phyloP scores from a whole-genome alignment of 2,888 invertebrate genomes.

The Tipula confusa region DNA sequence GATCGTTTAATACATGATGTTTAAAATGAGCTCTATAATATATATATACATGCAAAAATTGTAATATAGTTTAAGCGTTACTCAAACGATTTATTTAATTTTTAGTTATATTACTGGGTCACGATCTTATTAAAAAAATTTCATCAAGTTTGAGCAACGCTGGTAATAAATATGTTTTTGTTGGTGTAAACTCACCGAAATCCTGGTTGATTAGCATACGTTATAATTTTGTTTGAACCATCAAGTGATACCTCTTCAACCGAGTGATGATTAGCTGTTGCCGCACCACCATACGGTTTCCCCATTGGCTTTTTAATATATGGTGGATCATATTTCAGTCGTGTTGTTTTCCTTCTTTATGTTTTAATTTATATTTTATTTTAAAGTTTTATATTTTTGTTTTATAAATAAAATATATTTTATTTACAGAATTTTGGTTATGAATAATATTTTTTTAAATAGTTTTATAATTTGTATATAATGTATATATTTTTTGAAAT shows the following conservation, averaged over 20 bases:
- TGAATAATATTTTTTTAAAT: constrained; percentile 13
- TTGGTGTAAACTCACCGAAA: constrained; percentile 59
- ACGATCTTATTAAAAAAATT: background rate
- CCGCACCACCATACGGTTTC: constrained; percentile 61
- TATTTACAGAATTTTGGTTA: constrained; percentile 26
- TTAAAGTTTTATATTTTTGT: constrained; percentile 39
- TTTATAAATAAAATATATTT: constrained; percentile 31
- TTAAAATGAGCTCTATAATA: too few species aligned
- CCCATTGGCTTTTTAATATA: constrained; percentile 79
- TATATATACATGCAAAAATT: too few species aligned
- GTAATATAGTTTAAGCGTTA: too few species aligned
- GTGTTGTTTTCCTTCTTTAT: constrained; percentile 79
- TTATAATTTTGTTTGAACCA: constrained; percentile 75
- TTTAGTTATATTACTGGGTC: background rate
- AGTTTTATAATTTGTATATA: background rate
- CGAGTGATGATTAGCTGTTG: constrained; percentile 66
- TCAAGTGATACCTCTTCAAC: constrained; percentile 77
- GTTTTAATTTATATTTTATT: constrained; percentile 39
- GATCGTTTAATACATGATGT: too few species aligned
- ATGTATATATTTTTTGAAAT: constrained; percentile 14
- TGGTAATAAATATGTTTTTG: background rate
- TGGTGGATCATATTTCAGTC: constrained; percentile 83
- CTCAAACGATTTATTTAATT: too few species aligned
- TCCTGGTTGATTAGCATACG: constrained; percentile 62
- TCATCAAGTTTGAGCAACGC: background rate